These are phyloP conservation scores for Glyphotaelius pellucidus DNA, from an alignment of 2,888 invertebrate species.

Conservation along the genomic window DNA sequence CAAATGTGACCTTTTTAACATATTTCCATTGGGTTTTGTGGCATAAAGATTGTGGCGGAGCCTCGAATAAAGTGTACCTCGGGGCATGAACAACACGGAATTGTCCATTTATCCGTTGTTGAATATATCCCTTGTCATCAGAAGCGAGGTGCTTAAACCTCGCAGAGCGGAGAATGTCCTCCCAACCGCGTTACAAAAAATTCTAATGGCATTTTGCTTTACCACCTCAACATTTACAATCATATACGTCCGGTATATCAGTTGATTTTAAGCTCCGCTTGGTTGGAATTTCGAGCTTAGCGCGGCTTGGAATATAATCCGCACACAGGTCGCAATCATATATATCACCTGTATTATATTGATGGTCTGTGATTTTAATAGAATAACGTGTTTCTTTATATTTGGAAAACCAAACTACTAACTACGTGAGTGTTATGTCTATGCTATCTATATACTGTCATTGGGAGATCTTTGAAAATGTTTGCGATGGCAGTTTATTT, in stretches of 20 bases:
- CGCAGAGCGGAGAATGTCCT: slow-evolving; percentile 21
- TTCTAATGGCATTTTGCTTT: slow-evolving; percentile 10
- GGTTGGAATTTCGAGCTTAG: no score
- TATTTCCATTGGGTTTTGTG: background rate
- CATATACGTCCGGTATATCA: background rate
- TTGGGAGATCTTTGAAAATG: no score
- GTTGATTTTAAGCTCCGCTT: no score
- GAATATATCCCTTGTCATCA: slow-evolving; percentile 48
- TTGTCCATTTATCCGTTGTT: slow-evolving; percentile 29
- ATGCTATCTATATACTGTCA: no score
- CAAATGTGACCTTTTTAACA: slow-evolving; percentile 24
- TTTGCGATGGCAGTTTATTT: no score
- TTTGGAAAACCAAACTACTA: no score
- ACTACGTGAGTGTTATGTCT: no score
- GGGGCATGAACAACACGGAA: slow-evolving; percentile 53
- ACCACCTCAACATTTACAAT: slow-evolving; percentile 2
- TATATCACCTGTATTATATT: no score
- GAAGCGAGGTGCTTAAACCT: background rate
- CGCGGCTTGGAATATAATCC: no score
- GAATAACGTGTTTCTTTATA: no score
- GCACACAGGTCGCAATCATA: no score
- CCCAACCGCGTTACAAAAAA: background rate
- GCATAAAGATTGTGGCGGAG: background rate
- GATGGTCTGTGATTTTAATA: no score
- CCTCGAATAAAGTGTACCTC: slow-evolving; percentile 11